Evolutionary conservation across 1,140 invertebrate genomes (phyloP).

Genomic region (Platorchestia sp.): DNA sequence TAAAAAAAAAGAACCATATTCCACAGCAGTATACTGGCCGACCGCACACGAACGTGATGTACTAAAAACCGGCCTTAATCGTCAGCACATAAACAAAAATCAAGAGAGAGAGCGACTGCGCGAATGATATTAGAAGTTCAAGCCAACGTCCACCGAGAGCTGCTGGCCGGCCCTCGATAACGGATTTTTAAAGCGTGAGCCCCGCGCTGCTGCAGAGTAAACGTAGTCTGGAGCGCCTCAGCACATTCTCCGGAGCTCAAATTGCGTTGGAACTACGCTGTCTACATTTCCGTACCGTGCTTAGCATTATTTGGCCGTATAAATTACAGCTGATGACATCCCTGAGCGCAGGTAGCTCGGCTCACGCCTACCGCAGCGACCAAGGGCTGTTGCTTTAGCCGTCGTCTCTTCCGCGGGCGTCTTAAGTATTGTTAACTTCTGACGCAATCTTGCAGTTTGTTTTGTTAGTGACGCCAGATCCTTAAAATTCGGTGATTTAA

Average conservation of each 20-base stretch:
- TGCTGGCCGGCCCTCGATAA: not conserved
- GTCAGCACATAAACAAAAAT: slow-evolving; percentile 32
- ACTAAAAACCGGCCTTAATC: slow-evolving; percentile 43
- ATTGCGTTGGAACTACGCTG: not conserved
- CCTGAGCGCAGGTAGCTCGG: too few species aligned
- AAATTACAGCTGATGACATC: not conserved
- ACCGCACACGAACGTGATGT: slow-evolving; percentile 32
- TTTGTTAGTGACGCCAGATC: not conserved
- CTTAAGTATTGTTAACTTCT: not conserved
- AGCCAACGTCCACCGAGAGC: not conserved
- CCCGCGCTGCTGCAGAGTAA: not conserved
- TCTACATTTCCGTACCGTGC: not conserved
- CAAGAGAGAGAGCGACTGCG: not conserved
- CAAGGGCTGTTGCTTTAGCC: not conserved
- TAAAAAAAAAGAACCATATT: slow-evolving; percentile 20
- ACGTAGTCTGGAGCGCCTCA: not conserved
- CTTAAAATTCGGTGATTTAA: not conserved
- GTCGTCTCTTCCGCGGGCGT: not conserved
- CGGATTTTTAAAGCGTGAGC: slow-evolving; percentile 22
- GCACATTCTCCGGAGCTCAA: not conserved
- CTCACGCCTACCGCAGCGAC: too few species aligned
- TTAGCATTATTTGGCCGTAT: not conserved
- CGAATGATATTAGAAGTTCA: slow-evolving; percentile 22
- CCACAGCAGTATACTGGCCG: slow-evolving; percentile 17
- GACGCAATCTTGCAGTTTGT: not conserved